A percentile compares a stretch with the other conserved stretches of the same genome.
phyloP scores from a whole-genome alignment of 2,888 invertebrate genomes.

The Steinernema carpocapsae region DNA sequence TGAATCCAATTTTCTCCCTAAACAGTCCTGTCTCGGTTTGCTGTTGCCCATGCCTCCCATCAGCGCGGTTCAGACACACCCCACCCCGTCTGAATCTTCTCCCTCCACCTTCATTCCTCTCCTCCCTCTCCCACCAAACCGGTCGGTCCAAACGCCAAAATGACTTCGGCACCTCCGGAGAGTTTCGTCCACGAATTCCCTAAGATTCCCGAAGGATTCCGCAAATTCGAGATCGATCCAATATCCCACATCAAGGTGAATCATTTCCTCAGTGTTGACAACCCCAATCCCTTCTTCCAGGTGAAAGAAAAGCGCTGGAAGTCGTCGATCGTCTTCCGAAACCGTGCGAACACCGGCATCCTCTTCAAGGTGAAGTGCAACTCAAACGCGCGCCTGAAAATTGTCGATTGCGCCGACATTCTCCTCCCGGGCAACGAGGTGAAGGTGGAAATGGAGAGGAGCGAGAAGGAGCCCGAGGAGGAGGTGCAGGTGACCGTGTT shows the following conservation, averaged over 20 bases:
- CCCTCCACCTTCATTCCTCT: no score
- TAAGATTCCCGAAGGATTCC: neutral
- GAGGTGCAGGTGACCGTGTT: neutral
- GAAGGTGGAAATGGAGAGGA: neutral
- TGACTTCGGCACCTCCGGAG: neutral
- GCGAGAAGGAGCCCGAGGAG: neutral
- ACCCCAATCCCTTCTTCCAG: neutral
- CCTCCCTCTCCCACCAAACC: no score
- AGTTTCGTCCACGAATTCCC: neutral
- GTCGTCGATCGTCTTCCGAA: neutral
- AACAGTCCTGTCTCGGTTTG: no score
- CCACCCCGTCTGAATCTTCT: no score
- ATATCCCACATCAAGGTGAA: neutral
- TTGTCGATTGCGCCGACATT: neutral
- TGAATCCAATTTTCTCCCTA: no score
- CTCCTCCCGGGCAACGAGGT: conserved; percentile 11
- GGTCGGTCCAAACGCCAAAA: no score
- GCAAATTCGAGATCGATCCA: neutral
- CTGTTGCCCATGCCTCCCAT: no score
- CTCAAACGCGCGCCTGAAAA: conserved; percentile 7
- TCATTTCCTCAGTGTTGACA: no score
- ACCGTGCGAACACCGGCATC: neutral
- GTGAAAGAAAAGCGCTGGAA: conserved; percentile 4
- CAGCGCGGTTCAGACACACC: no score
- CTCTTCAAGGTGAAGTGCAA: conserved; percentile 22